phyloP scores from a whole-genome alignment of 1,140 invertebrate genomes.

The Macrostomum lignano region DNA sequence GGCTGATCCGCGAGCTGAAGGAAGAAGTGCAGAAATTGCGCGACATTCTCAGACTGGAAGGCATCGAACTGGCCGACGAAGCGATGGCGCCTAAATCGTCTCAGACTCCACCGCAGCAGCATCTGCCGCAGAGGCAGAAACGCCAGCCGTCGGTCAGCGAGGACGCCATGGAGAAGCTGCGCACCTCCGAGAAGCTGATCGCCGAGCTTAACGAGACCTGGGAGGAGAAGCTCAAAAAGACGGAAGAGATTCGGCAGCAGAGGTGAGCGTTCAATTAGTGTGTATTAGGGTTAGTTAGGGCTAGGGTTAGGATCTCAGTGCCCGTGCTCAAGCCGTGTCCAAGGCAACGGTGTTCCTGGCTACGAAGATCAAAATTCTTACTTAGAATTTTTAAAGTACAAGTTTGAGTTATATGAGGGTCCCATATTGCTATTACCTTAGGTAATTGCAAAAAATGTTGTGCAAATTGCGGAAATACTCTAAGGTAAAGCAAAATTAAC shows the following conservation, averaged over 20 bases:
- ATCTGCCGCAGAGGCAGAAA: slow-evolving; percentile 1
- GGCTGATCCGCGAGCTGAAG: slow-evolving; percentile 87
- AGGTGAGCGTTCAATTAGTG: no score
- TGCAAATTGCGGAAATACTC: no score
- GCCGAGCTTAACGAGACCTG: slow-evolving; percentile 95
- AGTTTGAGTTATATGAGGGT: no score
- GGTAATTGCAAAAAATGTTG: no score
- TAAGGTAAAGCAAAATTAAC: no score
- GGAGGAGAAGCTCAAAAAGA: slow-evolving; percentile 90
- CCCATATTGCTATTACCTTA: no score
- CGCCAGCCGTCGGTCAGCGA: background rate
- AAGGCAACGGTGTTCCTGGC: no score
- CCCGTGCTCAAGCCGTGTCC: no score
- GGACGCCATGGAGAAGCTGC: slow-evolving; percentile 81
- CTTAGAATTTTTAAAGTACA: no score
- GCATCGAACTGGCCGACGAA: slow-evolving; percentile 47
- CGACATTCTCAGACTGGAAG: slow-evolving; percentile 68
- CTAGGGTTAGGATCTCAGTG: no score
- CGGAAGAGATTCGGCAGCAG: slow-evolving; percentile 69
- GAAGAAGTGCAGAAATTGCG: slow-evolving; percentile 80
- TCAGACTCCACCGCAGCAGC: slow-evolving; percentile 3
- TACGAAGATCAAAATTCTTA: no score
- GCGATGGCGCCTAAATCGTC: slow-evolving; percentile 2
- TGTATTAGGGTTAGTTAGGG: no score
- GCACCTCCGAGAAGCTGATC: slow-evolving; percentile 92